phyloP scores from a whole-genome alignment of 2,113 vertebrate species.

The Ardeotis arabs region DNA sequence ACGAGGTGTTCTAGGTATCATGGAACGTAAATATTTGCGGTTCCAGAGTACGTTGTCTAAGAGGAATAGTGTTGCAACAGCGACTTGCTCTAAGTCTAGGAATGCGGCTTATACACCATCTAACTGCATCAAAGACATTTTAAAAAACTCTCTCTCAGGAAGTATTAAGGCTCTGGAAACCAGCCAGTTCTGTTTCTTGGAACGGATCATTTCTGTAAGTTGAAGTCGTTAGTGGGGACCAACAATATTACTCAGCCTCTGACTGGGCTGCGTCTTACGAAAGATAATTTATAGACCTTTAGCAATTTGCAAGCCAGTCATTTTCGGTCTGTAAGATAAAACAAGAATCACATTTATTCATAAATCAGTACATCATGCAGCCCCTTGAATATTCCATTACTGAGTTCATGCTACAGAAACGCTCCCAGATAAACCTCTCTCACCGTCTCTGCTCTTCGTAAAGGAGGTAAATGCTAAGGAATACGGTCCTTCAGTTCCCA shows the following conservation, averaged over 20 bases:
- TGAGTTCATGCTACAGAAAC: background rate
- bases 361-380: background rate
- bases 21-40: background rate
- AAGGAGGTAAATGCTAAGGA: background rate
- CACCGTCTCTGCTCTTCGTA: background rate
- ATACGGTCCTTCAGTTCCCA: background rate
- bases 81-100: background rate
- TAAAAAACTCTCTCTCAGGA: no score
- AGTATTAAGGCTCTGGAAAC: background rate
- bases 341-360: constrained; percentile 11
- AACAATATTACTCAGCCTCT: background rate
- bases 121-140: background rate
- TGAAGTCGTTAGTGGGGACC: background rate
- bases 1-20: background rate
- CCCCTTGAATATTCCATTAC: background rate
- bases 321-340: background rate
- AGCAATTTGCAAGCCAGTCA: background rate
- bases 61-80: background rate
- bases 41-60: background rate
- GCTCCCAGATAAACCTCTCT: background rate
- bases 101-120: background rate
- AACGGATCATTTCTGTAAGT: background rate
- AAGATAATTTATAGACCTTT: background rate
- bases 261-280: background rate
- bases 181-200: background rate